phyloP scores from a whole-genome alignment of 2,888 invertebrate species.

The Fabriciana adippe region DNA sequence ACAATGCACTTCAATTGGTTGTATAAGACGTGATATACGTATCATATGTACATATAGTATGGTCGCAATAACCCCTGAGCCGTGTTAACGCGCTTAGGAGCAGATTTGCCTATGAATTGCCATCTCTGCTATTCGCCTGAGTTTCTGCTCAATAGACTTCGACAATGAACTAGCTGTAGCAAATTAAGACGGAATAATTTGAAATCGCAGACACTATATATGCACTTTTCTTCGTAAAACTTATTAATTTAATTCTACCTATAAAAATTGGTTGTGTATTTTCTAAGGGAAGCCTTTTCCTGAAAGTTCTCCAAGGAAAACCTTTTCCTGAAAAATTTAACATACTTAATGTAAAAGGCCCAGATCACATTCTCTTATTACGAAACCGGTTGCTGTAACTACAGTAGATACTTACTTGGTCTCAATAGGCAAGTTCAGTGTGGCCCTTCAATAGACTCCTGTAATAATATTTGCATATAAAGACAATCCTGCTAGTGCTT shows the following conservation, averaged over 20 bases:
- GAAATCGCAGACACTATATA: neutral
- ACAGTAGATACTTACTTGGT: slow-evolving; percentile 46
- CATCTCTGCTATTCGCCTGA: slow-evolving; percentile 64
- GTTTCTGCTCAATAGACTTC: slow-evolving; percentile 58
- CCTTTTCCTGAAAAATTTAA: slow-evolving; percentile 46
- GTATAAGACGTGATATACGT: slow-evolving; percentile 26
- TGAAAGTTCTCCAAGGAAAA: slow-evolving; percentile 45
- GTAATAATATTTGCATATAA: slow-evolving; percentile 76
- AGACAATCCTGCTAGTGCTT: slow-evolving; percentile 60
- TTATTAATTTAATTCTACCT: neutral
- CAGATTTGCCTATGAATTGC: slow-evolving; percentile 78
- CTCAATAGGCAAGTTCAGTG: slow-evolving; percentile 59
- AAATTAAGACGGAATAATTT: slow-evolving; percentile 43
- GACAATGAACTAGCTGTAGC: slow-evolving; percentile 46
- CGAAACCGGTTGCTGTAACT: slow-evolving; percentile 50
- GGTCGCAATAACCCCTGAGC: slow-evolving; percentile 70
- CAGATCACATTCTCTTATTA: slow-evolving; percentile 57
- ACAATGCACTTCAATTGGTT: slow-evolving; percentile 13
- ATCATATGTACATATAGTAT: slow-evolving; percentile 57
- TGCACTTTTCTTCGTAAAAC: neutral
- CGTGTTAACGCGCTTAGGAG: slow-evolving; percentile 74
- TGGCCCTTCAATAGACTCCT: slow-evolving; percentile 68
- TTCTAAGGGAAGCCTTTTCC: slow-evolving; percentile 38
- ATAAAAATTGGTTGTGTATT: slow-evolving; percentile 1
- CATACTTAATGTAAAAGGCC: slow-evolving; percentile 52